Base-by-base conservation (phyloP, 1,140 invertebrate genomes). In the Pollicipes pollicipes region DNA sequence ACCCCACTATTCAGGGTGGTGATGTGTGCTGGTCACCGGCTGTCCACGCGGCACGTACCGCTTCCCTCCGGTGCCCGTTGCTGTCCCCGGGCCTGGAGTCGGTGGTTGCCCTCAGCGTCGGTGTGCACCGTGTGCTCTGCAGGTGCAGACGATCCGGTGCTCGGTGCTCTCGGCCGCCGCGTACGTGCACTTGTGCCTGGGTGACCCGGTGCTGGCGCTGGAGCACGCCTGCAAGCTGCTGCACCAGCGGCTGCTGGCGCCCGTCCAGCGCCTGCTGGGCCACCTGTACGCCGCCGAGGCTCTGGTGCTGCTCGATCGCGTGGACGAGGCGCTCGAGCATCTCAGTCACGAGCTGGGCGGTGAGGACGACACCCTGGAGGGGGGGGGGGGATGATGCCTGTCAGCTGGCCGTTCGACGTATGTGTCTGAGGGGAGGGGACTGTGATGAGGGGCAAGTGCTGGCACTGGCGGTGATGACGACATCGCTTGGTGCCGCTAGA, bases 281-380 rank as follows among this genome's bases (percentile, higher is more conserved):
- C 88, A 93, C 79, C 84, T 95, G 73, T 96, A 96, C 79, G 87
- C 89, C 29, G 91, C 90, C 0, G 93, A 97, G 80, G 88, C 91
- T 45, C 80, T 92, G n/a, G 86, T 95, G 74, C 84, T 89, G 70
- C 79, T 93, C 76, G 88, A 95, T 76, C 85, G 87, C 81, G 87
- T 91, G 66, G 81, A 83, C 10, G 91, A 95, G 80, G 92, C 92
- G 6, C 84, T 94, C 28, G 86, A 90, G 72, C 86, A 92, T 78
- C 81, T 95, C 30, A 90, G 92, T 76, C 45, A 10, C 13, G 45
- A 58, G 8, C 45, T 58, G 10, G 24, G 6, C 45, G 45, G 45
- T 58, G 45, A 58, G 45, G 45, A 35, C 32, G 32, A 35, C 16
- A 4, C 4, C 32, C 16, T 35, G 32, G 32, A 4, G 4, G 32